Evolutionary conservation across 2,888 invertebrate species (phyloP), one percentile per base, ranked within the genome.

Genomic region (Andrena fulva): DNA sequence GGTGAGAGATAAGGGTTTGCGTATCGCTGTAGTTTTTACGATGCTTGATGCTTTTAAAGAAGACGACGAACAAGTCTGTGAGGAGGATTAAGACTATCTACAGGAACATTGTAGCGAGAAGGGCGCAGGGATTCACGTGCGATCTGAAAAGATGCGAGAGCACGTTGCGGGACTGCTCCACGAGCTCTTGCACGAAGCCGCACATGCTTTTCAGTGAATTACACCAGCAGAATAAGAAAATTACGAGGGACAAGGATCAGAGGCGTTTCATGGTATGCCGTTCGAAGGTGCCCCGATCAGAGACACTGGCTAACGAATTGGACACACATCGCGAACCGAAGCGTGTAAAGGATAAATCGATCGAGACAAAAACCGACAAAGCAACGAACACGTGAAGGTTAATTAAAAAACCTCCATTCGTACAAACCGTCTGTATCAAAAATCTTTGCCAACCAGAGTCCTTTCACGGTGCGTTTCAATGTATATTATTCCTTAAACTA

Each of bases 81-180:
- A 50, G 63, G 24, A 76, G 12, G 6, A 64, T 83, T 2, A 77
- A 72, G n/a, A 27, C 67, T 2, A 12, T 71, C 16, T 77, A 27
- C 52, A 59, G 33, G 10, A 33, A 50, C 4, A 7, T 82, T 0
- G n/a, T n/a, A 4, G 29, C 63, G 5, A 83, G 16, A 48, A 62
- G 81, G 24, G 89, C 27, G 7, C 27, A 75, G 2, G 88, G 89
- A n/a, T 89, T 77, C 69, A 67, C 66, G 0, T 88, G 87, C 35
- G 69, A 88, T 7, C 27, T 86, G 2, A 78, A 29, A n/a, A 66
- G 64, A 16, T 88, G 89, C 48, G 52, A 56, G 4, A 87, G 75
- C 63, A 74, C 82, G 0, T 0, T 89, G 35, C 8, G 56, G 31
- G 63, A 86, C 0, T 88, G 88, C 64, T 77, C 73, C 59, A n/a